phyloP scores from a whole-genome alignment of 2,113 vertebrate genomes.

The Leptosomus discolor region DNA sequence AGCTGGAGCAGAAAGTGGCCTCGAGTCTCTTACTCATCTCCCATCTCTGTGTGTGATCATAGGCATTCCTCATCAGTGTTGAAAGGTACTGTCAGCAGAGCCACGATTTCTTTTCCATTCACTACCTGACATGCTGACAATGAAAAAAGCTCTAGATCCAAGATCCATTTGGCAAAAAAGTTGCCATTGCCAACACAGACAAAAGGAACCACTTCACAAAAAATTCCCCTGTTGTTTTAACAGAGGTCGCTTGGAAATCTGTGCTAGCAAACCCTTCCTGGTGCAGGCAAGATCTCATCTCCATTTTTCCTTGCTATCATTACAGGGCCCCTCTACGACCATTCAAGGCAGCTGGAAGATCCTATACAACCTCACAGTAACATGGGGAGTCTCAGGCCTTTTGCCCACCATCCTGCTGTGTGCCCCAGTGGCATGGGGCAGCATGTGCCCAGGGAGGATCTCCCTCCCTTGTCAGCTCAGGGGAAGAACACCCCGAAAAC shows the following conservation, averaged over 20 bases:
- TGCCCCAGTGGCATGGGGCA: accelerated
- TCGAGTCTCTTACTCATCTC: not conserved
- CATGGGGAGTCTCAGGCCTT: no score
- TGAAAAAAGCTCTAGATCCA: not conserved
- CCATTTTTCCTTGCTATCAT: not conserved
- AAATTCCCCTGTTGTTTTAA: not conserved
- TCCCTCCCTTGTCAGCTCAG: not conserved
- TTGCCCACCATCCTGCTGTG: accelerated
- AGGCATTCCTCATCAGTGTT: not conserved
- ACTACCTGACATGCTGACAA: not conserved
- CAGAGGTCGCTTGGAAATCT: not conserved
- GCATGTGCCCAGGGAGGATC: accelerated
- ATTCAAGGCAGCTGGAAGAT: not conserved
- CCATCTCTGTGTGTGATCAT: not conserved
- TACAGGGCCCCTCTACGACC: not conserved
- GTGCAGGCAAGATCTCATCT: not conserved
- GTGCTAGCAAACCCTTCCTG: not conserved
- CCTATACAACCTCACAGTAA: not conserved
- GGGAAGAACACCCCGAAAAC: not conserved
- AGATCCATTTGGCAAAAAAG: not conserved
- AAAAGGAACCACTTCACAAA: not conserved
- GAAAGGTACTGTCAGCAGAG: not conserved
- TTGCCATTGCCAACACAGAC: not conserved
- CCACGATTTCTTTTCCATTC: conserved; percentile 12
- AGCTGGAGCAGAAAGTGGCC: not conserved